Base-by-base conservation (phyloP, 1,140 invertebrate genomes). In the Mycetomoellerius zeteki region DNA sequence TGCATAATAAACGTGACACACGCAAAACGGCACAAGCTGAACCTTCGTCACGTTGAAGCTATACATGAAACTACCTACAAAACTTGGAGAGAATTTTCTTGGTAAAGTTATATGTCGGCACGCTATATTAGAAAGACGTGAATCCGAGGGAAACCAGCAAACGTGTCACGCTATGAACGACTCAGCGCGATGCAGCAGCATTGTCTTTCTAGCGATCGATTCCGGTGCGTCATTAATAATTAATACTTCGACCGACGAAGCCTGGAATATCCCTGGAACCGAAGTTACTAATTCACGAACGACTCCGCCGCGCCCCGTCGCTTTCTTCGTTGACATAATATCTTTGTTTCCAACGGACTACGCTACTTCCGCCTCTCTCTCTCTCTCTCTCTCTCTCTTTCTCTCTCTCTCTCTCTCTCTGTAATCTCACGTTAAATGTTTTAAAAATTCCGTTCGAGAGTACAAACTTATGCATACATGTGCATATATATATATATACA, bases 241-340 rank as follows among this genome's bases (percentile, higher is more conserved):
- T 72, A 27, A 85, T 62, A n/a, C 62, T 62, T 58, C 72, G 80
- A 90, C 85, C 89, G 89, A 16, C 65, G 19, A 56, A 58, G 30
- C 47, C 58, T 24, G 54, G 21, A 75, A 58, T 76, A 85, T 85
- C 19, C 58, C 52, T 88, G 54, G 62, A 82, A 80, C 50, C 37
- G 58, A 30, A n/a, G 10, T 90, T 50, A 87, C 8, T 90, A 86
- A 90, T 90, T 90, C 86, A 90, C 47, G 6, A 37, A 30, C 56
- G 65, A 88, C 78, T 54, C 78, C 47, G 56, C 67, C 71, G 60
- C 81, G 71, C 52, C 76, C 86, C 60, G 75, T 76, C 69, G 80
- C 56, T 72, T 37, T 43, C 62, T 52, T 21, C 56, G 30, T 62
- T 80, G 58, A 76, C 47, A 82, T 33, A 21, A 84, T 56, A 58